These are phyloP conservation scores for Argynnis bischoffii DNA, from an alignment of 2,888 invertebrate species.

Conservation along the genomic window DNA sequence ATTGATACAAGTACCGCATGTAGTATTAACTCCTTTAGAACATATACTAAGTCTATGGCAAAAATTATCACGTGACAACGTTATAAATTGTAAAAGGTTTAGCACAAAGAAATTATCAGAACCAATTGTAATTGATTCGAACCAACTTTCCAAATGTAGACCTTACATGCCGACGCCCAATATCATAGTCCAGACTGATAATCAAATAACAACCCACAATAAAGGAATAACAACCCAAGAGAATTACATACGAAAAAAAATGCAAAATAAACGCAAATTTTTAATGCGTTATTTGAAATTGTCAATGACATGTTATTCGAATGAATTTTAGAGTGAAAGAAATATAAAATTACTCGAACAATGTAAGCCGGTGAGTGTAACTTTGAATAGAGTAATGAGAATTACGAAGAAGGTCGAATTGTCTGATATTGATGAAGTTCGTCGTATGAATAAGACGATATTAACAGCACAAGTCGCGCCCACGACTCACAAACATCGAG, in stretches of 20 bases:
- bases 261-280: neutral
- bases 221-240: neutral
- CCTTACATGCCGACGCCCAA: neutral
- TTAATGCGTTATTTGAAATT: conserved; percentile 11
- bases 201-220: too few species aligned
- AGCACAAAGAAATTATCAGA: conserved; percentile 1
- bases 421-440: conserved; percentile 15
- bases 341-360: conserved; percentile 13
- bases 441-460: conserved; percentile 13
- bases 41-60: conserved; percentile 4
- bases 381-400: neutral
- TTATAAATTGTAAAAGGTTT: conserved; percentile 13
- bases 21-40: conserved; percentile 24
- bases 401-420: conserved; percentile 14
- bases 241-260: neutral
- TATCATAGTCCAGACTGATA: too few species aligned
- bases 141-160: neutral
- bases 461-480: conserved; percentile 27
- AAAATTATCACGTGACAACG: neutral
- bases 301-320: neutral
- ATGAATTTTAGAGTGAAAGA: conserved; percentile 17
- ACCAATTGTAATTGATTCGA: neutral
- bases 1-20: conserved; percentile 3
- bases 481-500: neutral
- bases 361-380: conserved; percentile 5